phyloP scores from a whole-genome alignment of 1,140 invertebrate genomes.

The Zaprionus kolodkinae region DNA sequence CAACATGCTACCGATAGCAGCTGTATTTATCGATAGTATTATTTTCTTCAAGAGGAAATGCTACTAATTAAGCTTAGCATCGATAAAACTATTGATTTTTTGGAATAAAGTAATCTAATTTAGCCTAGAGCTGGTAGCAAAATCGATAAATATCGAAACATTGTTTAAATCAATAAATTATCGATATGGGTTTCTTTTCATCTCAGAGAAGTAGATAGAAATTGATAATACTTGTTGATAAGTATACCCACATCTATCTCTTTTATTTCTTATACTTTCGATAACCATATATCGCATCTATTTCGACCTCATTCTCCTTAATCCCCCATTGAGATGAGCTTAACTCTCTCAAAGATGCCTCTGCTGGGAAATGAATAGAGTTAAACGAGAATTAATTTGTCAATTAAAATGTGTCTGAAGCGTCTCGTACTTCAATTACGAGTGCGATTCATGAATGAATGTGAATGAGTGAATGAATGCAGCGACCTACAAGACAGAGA shows the following conservation, averaged over 20 bases:
- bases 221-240: too few relatives aligned
- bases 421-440: constrained; percentile 72
- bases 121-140: not conserved
- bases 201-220: too few relatives aligned
- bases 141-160: too few relatives aligned
- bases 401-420: constrained; percentile 69
- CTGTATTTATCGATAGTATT: not conserved
- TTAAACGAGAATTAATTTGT: constrained; percentile 50
- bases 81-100: not conserved
- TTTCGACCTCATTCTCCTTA: not conserved
- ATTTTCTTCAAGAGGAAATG: not conserved
- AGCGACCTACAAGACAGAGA: not conserved
- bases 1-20: not conserved
- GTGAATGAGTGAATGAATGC: not conserved
- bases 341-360: not conserved
- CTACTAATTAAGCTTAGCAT: too few relatives aligned
- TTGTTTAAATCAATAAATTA: too few relatives aligned
- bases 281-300: not conserved
- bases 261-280: not conserved
- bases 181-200: too few relatives aligned
- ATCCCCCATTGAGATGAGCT: not conserved
- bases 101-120: not conserved
- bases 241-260: too few relatives aligned
- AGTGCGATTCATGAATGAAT: constrained; percentile 62
- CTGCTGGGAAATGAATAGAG: not conserved